Evolutionary conservation across 2,888 invertebrate species (phyloP).

Genomic region (Dorcus hopei): DNA sequence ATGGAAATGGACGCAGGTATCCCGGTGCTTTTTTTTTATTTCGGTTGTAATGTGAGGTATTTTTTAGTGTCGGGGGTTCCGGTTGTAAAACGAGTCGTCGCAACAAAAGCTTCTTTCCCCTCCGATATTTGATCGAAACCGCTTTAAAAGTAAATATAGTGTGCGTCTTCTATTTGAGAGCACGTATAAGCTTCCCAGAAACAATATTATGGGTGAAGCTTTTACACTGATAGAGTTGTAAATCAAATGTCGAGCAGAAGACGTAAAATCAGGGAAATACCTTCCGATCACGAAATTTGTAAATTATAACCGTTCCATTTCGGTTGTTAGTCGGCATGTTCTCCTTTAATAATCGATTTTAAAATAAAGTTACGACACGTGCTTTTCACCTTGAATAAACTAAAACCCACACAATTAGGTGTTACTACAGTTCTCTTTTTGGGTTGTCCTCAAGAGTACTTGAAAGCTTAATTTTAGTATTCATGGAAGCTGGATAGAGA

Average conservation of each 20-base stretch:
- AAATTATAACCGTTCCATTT: conserved; percentile 18
- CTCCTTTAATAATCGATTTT: conserved; percentile 13
- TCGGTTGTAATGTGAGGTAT: too few relatives aligned
- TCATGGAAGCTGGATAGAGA: too few relatives aligned
- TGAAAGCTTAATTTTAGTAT: too few relatives aligned
- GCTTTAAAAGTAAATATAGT: conserved; percentile 14
- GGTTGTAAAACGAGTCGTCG: background rate
- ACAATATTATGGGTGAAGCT: conserved; percentile 22
- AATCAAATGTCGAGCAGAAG: conserved; percentile 19
- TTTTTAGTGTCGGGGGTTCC: too few relatives aligned
- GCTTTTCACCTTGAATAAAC: conserved; percentile 6
- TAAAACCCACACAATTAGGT: background rate
- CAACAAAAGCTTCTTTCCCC: conserved; percentile 9
- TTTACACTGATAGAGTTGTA: conserved; percentile 22
- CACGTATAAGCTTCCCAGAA: conserved; percentile 16
- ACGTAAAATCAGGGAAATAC: conserved; percentile 21
- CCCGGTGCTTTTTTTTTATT: too few relatives aligned
- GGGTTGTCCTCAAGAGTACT: too few relatives aligned
- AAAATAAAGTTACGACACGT: conserved; percentile 9
- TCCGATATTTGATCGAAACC: conserved; percentile 13
- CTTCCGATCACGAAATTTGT: conserved; percentile 20
- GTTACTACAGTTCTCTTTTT: too few relatives aligned
- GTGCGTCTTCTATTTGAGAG: conserved; percentile 19
- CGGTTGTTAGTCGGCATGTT: conserved; percentile 9
- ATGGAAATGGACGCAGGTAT: too few relatives aligned